A percentile compares a stretch with the other conserved stretches of the same genome.
Conservation (phyloP, 2,888 invertebrate genomes). For the Bibio marci region DNA sequence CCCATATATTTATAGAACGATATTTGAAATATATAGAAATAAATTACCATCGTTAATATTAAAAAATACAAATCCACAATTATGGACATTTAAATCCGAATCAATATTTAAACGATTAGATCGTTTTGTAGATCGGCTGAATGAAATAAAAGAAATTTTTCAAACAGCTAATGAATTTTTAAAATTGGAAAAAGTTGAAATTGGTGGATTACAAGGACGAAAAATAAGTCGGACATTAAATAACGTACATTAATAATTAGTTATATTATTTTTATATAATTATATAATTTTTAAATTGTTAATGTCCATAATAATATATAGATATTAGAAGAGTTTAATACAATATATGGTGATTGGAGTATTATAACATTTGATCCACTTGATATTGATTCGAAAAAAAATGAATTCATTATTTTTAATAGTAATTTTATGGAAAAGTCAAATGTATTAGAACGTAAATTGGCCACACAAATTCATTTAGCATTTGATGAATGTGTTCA, state of each 20-base stretch:
- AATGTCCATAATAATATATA: not conserved
- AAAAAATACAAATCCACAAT: slow-evolving; percentile 37
- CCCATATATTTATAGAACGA: not conserved
- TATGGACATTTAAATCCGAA: slow-evolving; percentile 60
- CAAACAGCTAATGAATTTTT: slow-evolving; percentile 62
- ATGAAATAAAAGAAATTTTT: slow-evolving; percentile 49
- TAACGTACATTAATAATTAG: too few relatives aligned
- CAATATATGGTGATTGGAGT: slow-evolving; percentile 19
- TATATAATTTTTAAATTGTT: too few relatives aligned
- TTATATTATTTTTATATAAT: too few relatives aligned
- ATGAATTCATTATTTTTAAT: slow-evolving; percentile 47
- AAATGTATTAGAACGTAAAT: slow-evolving; percentile 54
- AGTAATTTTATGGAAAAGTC: slow-evolving; percentile 40
- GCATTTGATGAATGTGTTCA: slow-evolving; percentile 66
- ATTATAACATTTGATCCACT: slow-evolving; percentile 58
- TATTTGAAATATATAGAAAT: slow-evolving; percentile 19
- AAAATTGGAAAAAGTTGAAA: slow-evolving; percentile 72
- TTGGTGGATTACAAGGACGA: slow-evolving; percentile 29
- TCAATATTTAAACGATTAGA: slow-evolving; percentile 51
- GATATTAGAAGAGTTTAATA: slow-evolving; percentile 17
- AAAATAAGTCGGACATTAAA: not conserved
- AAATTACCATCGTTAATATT: slow-evolving; percentile 38
- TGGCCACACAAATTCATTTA: slow-evolving; percentile 64
- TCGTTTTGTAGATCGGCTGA: slow-evolving; percentile 42
- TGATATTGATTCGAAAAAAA: slow-evolving; percentile 44